Base-by-base conservation (phyloP, 2,113 vertebrate genomes). In the Lamprologus speciosus region DNA sequence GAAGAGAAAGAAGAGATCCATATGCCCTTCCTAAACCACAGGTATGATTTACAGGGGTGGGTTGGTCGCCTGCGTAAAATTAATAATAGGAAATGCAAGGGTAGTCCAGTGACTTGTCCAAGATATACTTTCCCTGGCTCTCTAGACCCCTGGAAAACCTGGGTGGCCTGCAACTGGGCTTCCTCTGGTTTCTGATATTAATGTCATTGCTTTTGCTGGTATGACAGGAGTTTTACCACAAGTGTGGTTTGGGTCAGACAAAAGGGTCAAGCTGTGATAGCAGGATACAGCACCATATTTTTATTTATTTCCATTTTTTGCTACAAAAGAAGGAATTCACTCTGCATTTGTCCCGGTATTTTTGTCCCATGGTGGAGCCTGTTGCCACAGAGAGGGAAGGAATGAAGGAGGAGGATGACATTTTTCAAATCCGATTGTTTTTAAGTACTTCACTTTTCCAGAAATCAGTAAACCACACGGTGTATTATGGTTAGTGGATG, bases 181-280 rank as follows among this genome's bases (percentile, higher is more conserved):
- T 96, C 95, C 95, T 96, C 84, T 94, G 94, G 95, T 96, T 95
- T 96, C 92, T 92, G 51, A 96, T 96, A 93, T 94, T 96, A 96
- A 95, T 96, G 94, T 93, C 94, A 88, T 95, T 96, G 93, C 94
- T 94, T 95, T 87, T 81, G 86, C 90, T 89, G 81, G 81, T 90
- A 91, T 91, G 94, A 94, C 92, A 94, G 86, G 83, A 91, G 91
- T 89, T 87, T 81, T 60, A 87, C 95, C 94, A 88, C 94, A 95
- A 89, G 54, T 73, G 40, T 84, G 91, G 93, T 93, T 95, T 92
- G 82, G 94, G 90, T 92, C 85, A 91, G 93, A 95, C 93, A 87
- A 91, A 94, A 84, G 89, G 85, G 81, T 90, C 86, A 88, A 91
- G 90, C 85, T 82, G 88, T 85, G 92, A 93, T 91, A 85, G 88